Evolutionary conservation across 2,888 invertebrate species (phyloP).

Genomic region (Pyrrhia umbra): DNA sequence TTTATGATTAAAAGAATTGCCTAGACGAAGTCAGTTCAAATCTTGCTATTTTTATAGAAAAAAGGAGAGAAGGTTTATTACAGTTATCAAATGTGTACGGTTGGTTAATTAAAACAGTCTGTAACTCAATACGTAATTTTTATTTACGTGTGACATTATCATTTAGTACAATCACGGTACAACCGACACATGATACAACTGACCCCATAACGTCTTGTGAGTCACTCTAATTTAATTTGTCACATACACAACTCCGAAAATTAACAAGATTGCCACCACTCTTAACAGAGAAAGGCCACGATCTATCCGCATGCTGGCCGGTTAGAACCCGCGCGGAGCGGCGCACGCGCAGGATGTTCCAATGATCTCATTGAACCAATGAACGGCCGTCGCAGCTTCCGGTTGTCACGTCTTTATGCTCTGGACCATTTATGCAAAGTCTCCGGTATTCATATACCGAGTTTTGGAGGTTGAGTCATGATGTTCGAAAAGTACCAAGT

Average conservation of each 20-base stretch:
- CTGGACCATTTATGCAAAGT: slow-evolving; percentile 50
- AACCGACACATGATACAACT: neutral
- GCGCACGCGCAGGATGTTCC: slow-evolving; percentile 74
- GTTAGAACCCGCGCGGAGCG: slow-evolving; percentile 59
- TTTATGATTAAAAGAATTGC: too few species aligned
- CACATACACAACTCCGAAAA: neutral
- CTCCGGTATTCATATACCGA: slow-evolving; percentile 55
- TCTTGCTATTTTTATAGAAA: too few species aligned
- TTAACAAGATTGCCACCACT: neutral
- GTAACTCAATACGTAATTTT: neutral
- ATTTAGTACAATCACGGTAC: neutral
- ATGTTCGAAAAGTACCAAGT: neutral
- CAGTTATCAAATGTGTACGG: too few species aligned
- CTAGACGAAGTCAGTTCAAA: too few species aligned
- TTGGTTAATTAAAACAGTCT: neutral
- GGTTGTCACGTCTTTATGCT: slow-evolving; percentile 62
- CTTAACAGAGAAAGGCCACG: slow-evolving; percentile 40
- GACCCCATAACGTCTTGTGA: slow-evolving; percentile 3
- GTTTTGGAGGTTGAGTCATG: slow-evolving; percentile 53
- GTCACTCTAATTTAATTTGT: slow-evolving; percentile 2
- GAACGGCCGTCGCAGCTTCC: slow-evolving; percentile 73
- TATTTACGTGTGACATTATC: neutral
- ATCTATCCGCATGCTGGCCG: slow-evolving; percentile 56
- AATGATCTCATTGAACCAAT: slow-evolving; percentile 82
- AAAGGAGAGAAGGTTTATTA: too few species aligned